Evolutionary conservation across 2,888 invertebrate species (phyloP).

Genomic region (Andrena hattorfiana): DNA sequence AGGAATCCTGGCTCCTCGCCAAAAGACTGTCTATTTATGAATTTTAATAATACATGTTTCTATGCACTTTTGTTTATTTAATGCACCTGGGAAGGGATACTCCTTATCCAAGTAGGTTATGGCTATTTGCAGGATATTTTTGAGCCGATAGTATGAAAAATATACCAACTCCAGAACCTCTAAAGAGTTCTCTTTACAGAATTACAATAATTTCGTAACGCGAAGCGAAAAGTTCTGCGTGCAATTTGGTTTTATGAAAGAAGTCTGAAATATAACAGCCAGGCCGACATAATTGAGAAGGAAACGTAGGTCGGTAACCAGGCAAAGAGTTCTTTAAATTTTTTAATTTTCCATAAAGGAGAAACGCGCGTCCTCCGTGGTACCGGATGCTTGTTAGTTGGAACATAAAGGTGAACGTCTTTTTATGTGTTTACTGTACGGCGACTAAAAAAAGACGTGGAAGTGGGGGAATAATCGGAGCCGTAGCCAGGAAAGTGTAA

Average conservation of each 20-base stretch:
- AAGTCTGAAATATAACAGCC: constrained; percentile 4
- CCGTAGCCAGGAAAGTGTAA: constrained; percentile 39
- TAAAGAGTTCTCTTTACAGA: background rate
- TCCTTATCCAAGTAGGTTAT: too few species aligned
- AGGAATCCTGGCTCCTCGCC: too few species aligned
- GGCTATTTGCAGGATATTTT: background rate
- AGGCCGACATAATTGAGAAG: constrained; percentile 24
- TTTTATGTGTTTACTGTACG: constrained; percentile 40
- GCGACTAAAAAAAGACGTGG: constrained; percentile 18
- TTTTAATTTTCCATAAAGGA: constrained; percentile 34
- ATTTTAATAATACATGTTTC: too few species aligned
- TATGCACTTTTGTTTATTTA: too few species aligned
- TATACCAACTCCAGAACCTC: background rate
- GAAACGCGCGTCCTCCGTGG: constrained; percentile 16
- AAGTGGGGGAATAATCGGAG: constrained; percentile 26
- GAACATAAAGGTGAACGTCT: constrained; percentile 33
- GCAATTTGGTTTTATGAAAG: constrained; percentile 9
- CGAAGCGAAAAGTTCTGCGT: constrained; percentile 1
- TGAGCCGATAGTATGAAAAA: background rate
- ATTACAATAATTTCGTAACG: constrained; percentile 2
- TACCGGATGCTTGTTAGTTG: constrained; percentile 45
- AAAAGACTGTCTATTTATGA: too few species aligned
- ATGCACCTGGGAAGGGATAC: too few species aligned
- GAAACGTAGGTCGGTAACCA: constrained; percentile 8
- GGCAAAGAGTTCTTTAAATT: constrained; percentile 17